Evolutionary conservation across 2,797 vertebrate species (phyloP), one percentile per base, ranked within the genome.

Genomic region (Pangasius sanitwongsei): DNA sequence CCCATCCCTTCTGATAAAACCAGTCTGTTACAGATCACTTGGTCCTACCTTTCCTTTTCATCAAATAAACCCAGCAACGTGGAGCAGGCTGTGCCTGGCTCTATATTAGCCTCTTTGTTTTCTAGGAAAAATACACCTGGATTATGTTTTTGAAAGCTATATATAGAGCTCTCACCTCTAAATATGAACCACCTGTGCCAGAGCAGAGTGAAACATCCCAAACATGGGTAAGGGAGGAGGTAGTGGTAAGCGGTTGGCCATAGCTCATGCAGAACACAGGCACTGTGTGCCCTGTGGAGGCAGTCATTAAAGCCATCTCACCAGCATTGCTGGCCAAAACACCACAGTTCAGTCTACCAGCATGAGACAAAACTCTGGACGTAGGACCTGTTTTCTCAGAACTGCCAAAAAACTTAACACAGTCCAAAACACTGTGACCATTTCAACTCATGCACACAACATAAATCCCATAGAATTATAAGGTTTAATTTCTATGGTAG

Each of bases 151-250:
- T 91, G 61, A 28, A 74, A 86, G 87, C 94, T 95, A 94, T 92
- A 94, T 95, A 95, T 95, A 95, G 83, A 50, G 93, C 92, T 15
- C 91, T 91, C 78, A 92, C 86, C 87, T 92, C 87, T 87, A 93
- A 95, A 95, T 93, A 74, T 90, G 93, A 95, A 93, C 93, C 93
- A 95, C 94, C 94, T 95, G 94, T 90, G 93, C 72, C 89, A 87
- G 93, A 90, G 37, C 69, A 75, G 86, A 85, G 78, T 53, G 57
- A 90, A 92, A 91, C 91, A 91, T 87, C 83, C 90, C 78, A 89
- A 92, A 89, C 84, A 88, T 87, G 80, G 85, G 41, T 78, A 86
- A 89, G 90, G 89, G 86, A 87, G 88, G 88, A 80, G 74, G 87
- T 74, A 88, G 88, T 80, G 31, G 59, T n/a, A 55, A 67, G 61